Evolutionary conservation across 2,888 invertebrate genomes (phyloP).

Genomic region (Lacanobia oleracea): DNA sequence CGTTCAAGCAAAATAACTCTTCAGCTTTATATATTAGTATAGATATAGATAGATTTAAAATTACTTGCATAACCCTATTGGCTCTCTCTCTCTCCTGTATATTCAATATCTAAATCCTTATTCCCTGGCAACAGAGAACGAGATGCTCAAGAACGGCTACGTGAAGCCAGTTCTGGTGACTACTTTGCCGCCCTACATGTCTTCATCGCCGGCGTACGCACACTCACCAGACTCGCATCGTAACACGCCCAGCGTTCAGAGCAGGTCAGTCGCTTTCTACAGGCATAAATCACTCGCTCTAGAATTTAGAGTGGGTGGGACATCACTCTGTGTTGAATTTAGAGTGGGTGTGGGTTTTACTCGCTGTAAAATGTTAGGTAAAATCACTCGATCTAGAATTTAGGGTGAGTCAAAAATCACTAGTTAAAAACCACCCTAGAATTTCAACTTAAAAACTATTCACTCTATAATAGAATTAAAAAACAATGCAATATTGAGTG

Average conservation of each 20-base stretch:
- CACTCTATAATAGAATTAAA: not conserved
- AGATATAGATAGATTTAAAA: too few relatives aligned
- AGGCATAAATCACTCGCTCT: not conserved
- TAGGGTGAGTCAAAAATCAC: too few relatives aligned
- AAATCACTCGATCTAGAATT: not conserved
- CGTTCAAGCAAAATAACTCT: too few relatives aligned
- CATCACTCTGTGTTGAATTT: not conserved
- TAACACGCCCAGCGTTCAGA: conserved; percentile 94
- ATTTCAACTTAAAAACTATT: not conserved
- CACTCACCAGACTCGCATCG: conserved; percentile 94
- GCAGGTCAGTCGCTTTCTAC: conserved; percentile 90
- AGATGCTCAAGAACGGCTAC: conserved; percentile 94
- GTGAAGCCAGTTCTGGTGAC: conserved; percentile 96
- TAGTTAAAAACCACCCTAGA: not conserved
- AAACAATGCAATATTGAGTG: too few relatives aligned
- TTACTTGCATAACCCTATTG: too few relatives aligned
- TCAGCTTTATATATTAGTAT: too few relatives aligned
- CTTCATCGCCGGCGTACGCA: conserved; percentile 90
- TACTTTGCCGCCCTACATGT: conserved; percentile 95
- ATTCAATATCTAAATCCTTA: too few relatives aligned
- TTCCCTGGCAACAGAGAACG: conserved; percentile 76
- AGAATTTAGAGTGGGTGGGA: not conserved
- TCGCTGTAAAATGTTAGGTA: too few relatives aligned
- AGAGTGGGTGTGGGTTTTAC: too few relatives aligned
- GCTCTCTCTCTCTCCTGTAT: too few relatives aligned